Conservation (phyloP, 2,113 vertebrate species). For the Clarias magur region DNA sequence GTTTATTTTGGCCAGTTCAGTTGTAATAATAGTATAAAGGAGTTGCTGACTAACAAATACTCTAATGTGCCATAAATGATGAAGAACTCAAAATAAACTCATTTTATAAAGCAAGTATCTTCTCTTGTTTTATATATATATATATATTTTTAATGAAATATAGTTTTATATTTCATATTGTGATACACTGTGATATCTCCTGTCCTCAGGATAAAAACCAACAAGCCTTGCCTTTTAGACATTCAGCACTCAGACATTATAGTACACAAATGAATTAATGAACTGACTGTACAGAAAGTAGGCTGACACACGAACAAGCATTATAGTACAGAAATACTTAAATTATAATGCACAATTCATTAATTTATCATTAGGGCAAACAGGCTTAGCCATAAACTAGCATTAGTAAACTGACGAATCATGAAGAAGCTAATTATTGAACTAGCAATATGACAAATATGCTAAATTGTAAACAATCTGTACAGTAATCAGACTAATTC, state of each 20-base stretch:
- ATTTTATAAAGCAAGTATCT: not conserved
- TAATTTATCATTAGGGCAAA: not conserved
- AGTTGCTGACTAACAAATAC: not conserved
- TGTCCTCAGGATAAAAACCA: not conserved
- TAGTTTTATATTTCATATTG: not conserved
- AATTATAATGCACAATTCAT: not conserved
- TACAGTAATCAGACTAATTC: not conserved
- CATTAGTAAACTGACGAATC: constrained; percentile 1
- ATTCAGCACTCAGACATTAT: not conserved
- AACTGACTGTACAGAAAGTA: not conserved
- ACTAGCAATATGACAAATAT: not conserved
- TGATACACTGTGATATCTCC: not conserved
- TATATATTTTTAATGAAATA: too few relatives aligned
- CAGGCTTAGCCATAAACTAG: not conserved
- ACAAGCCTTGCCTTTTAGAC: not conserved
- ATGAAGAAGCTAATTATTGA: not conserved
- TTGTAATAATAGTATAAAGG: not conserved
- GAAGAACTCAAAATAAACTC: too few relatives aligned
- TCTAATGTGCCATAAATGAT: not conserved
- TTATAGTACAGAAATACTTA: not conserved
- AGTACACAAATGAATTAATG: constrained; percentile 1
- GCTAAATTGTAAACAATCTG: not conserved
- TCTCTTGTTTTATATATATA: not conserved
- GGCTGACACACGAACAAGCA: not conserved
- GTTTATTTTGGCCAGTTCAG: not conserved